phyloP scores from a whole-genome alignment of 2,113 vertebrate genomes.

The Cathartes aura region DNA sequence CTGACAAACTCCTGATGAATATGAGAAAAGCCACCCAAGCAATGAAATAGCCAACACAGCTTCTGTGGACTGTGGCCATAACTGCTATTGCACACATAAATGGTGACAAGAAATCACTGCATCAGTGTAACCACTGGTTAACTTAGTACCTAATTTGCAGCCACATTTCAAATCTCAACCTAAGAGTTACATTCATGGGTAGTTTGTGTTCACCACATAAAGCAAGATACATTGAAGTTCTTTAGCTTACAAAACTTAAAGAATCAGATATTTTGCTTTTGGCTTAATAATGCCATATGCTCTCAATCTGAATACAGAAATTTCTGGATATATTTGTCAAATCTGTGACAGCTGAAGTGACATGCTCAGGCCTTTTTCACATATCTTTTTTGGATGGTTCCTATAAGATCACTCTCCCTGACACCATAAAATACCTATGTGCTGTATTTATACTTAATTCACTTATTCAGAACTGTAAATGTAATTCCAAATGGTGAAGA shows the following conservation, averaged over 20 bases:
- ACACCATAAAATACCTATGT: background rate
- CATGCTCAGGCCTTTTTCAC: background rate
- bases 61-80: background rate
- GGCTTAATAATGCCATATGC: background rate
- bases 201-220: background rate
- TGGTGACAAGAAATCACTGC: background rate
- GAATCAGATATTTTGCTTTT: background rate
- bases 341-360: background rate
- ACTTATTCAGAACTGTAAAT: background rate
- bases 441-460: background rate
- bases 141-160: background rate
- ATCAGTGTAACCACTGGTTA: background rate
- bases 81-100: background rate
- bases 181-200: background rate
- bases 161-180: background rate
- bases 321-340: background rate
- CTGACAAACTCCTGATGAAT: background rate
- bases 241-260: background rate
- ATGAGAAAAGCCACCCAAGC: background rate
- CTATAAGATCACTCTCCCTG: background rate
- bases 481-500: background rate
- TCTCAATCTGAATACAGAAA: background rate
- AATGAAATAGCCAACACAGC: background rate
- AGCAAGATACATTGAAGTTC: background rate
- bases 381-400: background rate